Base-by-base conservation (phyloP, 2,888 invertebrate genomes). In the Acronicta leporina region DNA sequence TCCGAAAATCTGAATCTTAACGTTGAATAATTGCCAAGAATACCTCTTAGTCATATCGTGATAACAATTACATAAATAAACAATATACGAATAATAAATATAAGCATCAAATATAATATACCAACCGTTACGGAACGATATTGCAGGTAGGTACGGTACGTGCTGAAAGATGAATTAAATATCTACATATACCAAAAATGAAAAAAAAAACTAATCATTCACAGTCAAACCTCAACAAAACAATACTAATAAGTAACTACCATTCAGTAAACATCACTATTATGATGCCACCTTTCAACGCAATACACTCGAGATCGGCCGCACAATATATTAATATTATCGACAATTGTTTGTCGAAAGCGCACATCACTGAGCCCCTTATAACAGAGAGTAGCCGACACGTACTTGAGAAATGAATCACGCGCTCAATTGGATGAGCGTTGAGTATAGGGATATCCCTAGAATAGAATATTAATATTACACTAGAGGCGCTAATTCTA, bases 381-480 rank as follows among this genome's bases (percentile, higher is more conserved):
- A 71, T 71, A 71, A 67, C 68, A 53, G 61, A 56, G 68, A 72
- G 68, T 33, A 67, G 68, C 48, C 61, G 46, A 49, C 51, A 33
- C 68, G 73, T 56, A 72, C 68, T 69, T 72, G 68, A 67, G 68
- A 72, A 46, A 67, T 69, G 68, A 69, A 67, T 69, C 68, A 69
- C 62, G 41, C 45, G 48, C 20, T 50, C 30, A 56, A 69, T 67
- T 72, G 72, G 68, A 35, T 56, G 16, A 44, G 43, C 52, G 51
- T 54, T 71, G 42, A 20, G 46, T 56, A 27, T 52, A 69, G 52
- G 68, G 62, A 61, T 67, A 69, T 56, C 68, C 68, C 49, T 72
- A 53, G 68, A 67, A 72, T 67, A 69, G 40, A 66, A 64, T 41
- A 20, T 38, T 6, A n/a, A n/a, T 38, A 38, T 38, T 11, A 10